Conservation (phyloP, 2,113 vertebrate genomes). For the Okapia johnstoni region DNA sequence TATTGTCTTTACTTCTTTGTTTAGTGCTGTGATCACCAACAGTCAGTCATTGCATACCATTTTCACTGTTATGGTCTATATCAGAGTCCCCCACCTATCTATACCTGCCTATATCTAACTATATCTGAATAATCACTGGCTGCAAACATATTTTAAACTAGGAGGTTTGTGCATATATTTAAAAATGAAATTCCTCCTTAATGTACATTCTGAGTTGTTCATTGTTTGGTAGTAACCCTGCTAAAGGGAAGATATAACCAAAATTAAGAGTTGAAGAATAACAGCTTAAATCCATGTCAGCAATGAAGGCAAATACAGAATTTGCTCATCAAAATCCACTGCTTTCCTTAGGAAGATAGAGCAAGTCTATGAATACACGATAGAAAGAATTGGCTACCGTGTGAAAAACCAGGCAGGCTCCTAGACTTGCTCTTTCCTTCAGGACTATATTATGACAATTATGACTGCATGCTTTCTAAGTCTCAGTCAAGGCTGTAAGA, state of each 20-base stretch:
- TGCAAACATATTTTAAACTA: not conserved
- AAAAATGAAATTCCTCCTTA: not conserved
- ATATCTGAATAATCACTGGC: not conserved
- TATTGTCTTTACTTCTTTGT: not conserved
- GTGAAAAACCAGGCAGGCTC: not conserved
- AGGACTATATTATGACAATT: slow-evolving; percentile 48
- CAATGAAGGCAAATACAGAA: not conserved
- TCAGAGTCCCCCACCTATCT: not conserved
- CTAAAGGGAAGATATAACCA: not conserved
- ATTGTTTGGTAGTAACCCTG: not conserved
- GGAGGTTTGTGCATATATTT: not conserved
- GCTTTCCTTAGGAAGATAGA: not conserved
- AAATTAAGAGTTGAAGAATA: not conserved
- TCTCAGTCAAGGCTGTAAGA: slow-evolving; percentile 40
- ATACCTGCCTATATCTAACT: not conserved
- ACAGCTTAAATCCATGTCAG: slow-evolving; percentile 38
- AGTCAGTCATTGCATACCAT: not conserved
- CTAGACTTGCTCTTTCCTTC: not conserved
- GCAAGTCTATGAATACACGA: not conserved
- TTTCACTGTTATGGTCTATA: not conserved
- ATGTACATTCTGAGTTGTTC: not conserved
- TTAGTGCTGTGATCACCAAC: not conserved
- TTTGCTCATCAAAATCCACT: slow-evolving; percentile 25
- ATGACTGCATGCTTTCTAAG: slow-evolving; percentile 55
- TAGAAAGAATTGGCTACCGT: not conserved